Base-by-base conservation (phyloP, 1,140 invertebrate species). In the Macrosteles quadrilineatus region DNA sequence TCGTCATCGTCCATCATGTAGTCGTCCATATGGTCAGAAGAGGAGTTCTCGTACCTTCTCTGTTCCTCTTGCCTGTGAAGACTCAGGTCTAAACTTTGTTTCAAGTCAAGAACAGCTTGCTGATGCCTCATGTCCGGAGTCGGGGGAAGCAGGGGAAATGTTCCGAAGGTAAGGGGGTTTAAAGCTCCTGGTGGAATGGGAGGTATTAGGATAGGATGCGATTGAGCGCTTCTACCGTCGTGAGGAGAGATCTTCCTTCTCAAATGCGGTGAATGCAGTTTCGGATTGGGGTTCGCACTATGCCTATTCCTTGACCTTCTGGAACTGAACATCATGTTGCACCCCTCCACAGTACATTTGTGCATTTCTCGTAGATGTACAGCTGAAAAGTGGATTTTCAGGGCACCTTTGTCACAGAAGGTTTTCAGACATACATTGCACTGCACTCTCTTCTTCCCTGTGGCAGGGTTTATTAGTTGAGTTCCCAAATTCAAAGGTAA, bases 361-460 rank as follows among this genome's bases (percentile, higher is more conserved):
- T 99, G 98, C 97, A 99, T 99, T 84, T 99, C 98, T 21, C 95
- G 88, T 68, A 99, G 80, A 81, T 99, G 98, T 4, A 99, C 98
- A 0, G 98, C 98, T 55, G 96, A 98, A 78, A 98, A 99, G 79
- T 99, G 98, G 25, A 99, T 99, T 83, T 99, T 99, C 0, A 99
- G 84, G 0, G 98, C 98, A 65, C 97, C 97, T 84, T 99, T 99
- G 84, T 99, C 98, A 85, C 98, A 99, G 83, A 99, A 99, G 30
- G 97, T 99, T 81, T 99, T 99, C 64, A 98, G 84, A 79, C 98
- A 99, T 32, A 97, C 96, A 76, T 97, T 96, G 81, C 98, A 99
- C 78, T 99, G 94, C 3, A 99, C 98, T 71, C 98, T 86, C 79
- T 98, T 98, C 81, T 97, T 97, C 0, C 94, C 94, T 0, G 93